These are phyloP conservation scores for Macquaria ambigua DNA, from an alignment of 2,113 vertebrate species.

Conservation along the genomic window DNA sequence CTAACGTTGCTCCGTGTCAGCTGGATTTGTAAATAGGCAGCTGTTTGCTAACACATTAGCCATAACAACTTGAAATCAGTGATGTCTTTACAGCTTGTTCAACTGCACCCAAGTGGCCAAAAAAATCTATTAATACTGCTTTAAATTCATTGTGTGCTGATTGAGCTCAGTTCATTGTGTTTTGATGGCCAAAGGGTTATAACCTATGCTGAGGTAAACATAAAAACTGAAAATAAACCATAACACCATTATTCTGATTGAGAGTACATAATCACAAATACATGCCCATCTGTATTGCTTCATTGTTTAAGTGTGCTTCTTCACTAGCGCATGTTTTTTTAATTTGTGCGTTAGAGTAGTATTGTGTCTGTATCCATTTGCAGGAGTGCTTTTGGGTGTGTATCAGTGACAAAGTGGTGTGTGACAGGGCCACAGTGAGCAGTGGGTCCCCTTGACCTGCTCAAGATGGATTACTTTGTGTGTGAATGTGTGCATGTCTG, in stretches of 20 bases:
- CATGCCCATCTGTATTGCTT: background rate
- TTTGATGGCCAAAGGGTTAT: background rate
- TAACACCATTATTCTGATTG: too few relatives aligned
- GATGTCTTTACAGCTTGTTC: too few relatives aligned
- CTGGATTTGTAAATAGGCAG: too few relatives aligned
- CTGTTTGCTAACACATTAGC: too few relatives aligned
- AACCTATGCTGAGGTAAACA: background rate
- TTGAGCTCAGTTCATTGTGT: background rate
- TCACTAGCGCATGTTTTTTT: background rate
- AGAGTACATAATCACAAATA: background rate
- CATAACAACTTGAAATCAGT: too few relatives aligned
- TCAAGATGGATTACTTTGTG: constrained; percentile 12
- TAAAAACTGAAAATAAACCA: too few relatives aligned
- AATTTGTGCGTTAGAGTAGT: background rate
- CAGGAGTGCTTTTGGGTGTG: background rate
- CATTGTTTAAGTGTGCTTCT: background rate
- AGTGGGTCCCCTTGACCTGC: constrained; percentile 7
- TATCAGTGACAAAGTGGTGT: background rate
- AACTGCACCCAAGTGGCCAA: too few relatives aligned
- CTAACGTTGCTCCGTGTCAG: too few relatives aligned
- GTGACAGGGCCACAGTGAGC: constrained; percentile 9
- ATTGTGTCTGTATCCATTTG: background rate
- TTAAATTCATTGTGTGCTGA: background rate
- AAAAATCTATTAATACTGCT: background rate
- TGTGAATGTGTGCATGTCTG: background rate